Conservation (phyloP, 2,888 invertebrate species). For the Smittia aterrima region DNA sequence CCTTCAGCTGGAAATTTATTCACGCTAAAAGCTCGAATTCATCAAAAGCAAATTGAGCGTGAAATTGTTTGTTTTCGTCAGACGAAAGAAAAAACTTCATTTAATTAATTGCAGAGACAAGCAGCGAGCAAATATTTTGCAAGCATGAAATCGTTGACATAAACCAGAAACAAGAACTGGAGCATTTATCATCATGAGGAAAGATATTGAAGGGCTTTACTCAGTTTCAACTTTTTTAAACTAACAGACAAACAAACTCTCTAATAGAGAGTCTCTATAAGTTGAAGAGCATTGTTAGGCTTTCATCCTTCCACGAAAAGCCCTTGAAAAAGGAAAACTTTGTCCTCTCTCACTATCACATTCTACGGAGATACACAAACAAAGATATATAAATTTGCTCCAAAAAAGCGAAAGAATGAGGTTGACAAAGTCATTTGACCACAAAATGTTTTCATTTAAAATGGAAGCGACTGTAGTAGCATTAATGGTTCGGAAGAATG, state of each 20-base stretch:
- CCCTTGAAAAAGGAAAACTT: too few species aligned
- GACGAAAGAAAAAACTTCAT: background rate
- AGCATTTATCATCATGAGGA: too few species aligned
- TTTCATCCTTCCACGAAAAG: too few species aligned
- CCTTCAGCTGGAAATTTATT: background rate
- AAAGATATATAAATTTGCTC: background rate
- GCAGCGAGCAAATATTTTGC: constrained; percentile 17
- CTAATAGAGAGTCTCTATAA: too few species aligned
- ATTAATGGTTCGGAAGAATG: constrained; percentile 39
- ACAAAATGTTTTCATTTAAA: constrained; percentile 41
- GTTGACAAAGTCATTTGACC: constrained; percentile 41
- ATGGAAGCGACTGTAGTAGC: background rate
- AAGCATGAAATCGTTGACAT: constrained; percentile 1
- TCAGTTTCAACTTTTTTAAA: too few species aligned
- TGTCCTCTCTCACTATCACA: too few species aligned
- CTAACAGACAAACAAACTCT: too few species aligned
- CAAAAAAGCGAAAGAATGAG: constrained; percentile 26
- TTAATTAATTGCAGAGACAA: constrained; percentile 5
- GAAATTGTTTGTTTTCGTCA: background rate
- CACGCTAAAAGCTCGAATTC: background rate
- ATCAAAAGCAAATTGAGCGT: background rate
- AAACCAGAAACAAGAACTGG: background rate
- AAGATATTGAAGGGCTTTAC: too few species aligned
- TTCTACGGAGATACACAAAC: background rate
- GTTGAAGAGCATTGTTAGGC: too few species aligned